Base-by-base conservation (phyloP, 2,797 vertebrate genomes). In the Sebastes hubbsi region DNA sequence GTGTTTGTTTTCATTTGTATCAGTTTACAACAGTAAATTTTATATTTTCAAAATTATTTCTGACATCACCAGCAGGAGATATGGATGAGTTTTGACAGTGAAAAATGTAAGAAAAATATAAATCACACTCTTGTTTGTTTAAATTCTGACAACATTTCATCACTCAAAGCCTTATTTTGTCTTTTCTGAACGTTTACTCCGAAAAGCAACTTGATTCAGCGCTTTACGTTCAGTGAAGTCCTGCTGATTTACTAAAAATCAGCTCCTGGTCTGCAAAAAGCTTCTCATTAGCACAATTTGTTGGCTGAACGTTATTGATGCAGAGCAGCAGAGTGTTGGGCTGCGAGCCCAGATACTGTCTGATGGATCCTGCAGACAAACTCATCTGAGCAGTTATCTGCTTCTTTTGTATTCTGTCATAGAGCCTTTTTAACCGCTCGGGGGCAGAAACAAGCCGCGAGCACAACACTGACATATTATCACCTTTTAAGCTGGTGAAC, bases 231-330 rank as follows among this genome's bases (percentile, higher is more conserved):
- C 46, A 20, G 16, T 8, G 60, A 61, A 29, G 34, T 25, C 46
- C 8, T 22, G 32, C 52, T 60, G 34, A 72, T 82, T 66, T 8
- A 34, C 30, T 52, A 8, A 22, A 61, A 69, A 32, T 56, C 20
- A 55, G 38, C 55, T 58, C 55, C 22, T n/a, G 12, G 24, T 30
- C 27, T 55, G 60, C 52, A 63, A n/a, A 80, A 70, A 73, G 59
- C 54, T 24, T 64, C 30, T 73, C 30, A 73, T 79, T 36, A 34
- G 20, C 36, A 52, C 46, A 42, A 29, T 78, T 49, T 72, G 27
- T 69, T 32, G 5, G n/a, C 63, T 55, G 36, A 70, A 36, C 14
- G 18, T 52, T 84, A 77, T 42, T 75, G 70, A 82, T 75, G 61
- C 49, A 64, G 34, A 75, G 16, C 72, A 86, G 49, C 38, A 42